Base-by-base conservation (phyloP, 1,140 invertebrate species). In the Brachionus koreanus region DNA sequence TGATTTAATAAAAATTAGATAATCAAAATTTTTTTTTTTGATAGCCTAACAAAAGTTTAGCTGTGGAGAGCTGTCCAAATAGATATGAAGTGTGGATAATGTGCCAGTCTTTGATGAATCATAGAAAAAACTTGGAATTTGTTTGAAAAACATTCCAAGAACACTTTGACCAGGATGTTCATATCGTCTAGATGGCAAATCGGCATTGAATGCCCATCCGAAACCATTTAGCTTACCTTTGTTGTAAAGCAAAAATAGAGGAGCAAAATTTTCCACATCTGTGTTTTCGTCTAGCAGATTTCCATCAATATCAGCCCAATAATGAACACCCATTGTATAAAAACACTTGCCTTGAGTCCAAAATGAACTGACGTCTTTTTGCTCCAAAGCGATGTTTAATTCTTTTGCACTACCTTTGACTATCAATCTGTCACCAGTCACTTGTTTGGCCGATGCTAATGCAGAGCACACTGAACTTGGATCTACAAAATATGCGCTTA, bases 311-410 rank as follows among this genome's bases (percentile, higher is more conserved):
- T 79, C 83, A 61, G 85, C 87, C 86, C 87, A 88, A 67, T 86
- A 87, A 46, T 86, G 85, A 19, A 83, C 65, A 23, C 86, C 87
- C 86, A 88, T 88, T 1, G 84, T 83, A 16, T 61, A 29, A 81
- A 87, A 87, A 81, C 87, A 88, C 67, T 85, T 82, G 23, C 87
- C 87, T 75, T 85, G 81, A 0, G 83, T 85, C 87, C 87, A 87
- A 10, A 79, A 46, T 16, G 85, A 86, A 9, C 37, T 43, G 6
- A 84, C n/a, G 13, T 85, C 84, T 29, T 83, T 84, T 61, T 87
- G 82, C 3, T 81, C 61, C 7, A 84, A 16, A 0, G 87, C 86
- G 0, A 87, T 85, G 7, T 74, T 19, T 33, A 84, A 83, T 63
- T 84, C 83, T 5, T 84, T 67, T 13, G 57, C 79, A 7, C 82